phyloP scores from a whole-genome alignment of 2,797 vertebrate genomes.

The Pteronotus mesoamericanus region DNA sequence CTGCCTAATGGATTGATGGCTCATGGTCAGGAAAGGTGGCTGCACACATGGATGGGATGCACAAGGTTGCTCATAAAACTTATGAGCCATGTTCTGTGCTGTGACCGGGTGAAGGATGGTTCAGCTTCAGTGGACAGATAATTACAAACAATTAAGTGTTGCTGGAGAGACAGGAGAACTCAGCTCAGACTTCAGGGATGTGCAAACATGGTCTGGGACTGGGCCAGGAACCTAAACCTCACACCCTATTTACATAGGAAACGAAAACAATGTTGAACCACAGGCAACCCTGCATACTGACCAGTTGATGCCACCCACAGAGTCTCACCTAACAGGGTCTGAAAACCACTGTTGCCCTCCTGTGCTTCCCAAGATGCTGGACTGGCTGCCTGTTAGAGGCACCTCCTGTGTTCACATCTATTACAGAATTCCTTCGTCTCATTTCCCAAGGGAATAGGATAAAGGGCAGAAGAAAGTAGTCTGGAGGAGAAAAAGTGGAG shows the following conservation, averaged over 20 bases:
- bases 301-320: neutral
- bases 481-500: neutral
- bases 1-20: constrained; percentile 51
- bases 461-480: neutral
- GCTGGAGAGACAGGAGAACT: constrained; percentile 52
- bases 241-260: constrained; percentile 24
- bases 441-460: neutral
- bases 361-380: neutral
- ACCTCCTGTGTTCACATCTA: neutral
- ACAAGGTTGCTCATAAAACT: constrained; percentile 75
- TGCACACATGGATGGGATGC: constrained; percentile 25
- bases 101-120: constrained; percentile 70
- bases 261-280: neutral
- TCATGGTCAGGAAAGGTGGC: constrained; percentile 46
- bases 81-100: constrained; percentile 70
- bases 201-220: neutral
- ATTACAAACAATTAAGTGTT: constrained; percentile 78
- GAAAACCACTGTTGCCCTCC: neutral
- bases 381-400: neutral
- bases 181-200: constrained; percentile 4
- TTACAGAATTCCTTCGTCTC: neutral
- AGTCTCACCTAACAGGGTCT: neutral
- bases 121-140: constrained; percentile 75
- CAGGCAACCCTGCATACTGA: neutral
- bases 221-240: neutral